Percentiles rank a stretch among this genome's conserved stretches.
These are phyloP conservation scores for Meriones psammophilus DNA, from an alignment of 2,797 vertebrate species.

Conservation along the genomic window DNA sequence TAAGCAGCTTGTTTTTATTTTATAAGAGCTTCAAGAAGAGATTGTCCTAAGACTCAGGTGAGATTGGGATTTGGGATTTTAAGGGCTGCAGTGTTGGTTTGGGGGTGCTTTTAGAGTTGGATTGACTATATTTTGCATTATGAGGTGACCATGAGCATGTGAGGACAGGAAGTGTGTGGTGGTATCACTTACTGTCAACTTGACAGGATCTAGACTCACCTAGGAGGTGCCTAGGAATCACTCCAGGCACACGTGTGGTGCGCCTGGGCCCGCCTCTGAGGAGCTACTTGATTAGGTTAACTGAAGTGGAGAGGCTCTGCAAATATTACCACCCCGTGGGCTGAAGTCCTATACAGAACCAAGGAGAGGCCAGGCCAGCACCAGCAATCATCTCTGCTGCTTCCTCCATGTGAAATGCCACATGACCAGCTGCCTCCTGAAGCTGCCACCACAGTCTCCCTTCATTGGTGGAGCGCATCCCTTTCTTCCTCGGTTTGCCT, in stretches of 20 bases:
- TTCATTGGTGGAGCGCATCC: background rate
- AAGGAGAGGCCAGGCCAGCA: background rate
- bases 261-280: background rate
- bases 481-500: background rate
- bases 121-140: background rate
- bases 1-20: background rate
- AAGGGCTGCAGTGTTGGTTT: background rate
- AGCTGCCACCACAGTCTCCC: background rate
- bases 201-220: background rate
- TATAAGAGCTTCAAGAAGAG: background rate
- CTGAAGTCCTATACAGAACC: background rate
- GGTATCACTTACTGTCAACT: background rate
- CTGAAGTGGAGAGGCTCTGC: background rate
- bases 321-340: too few species aligned
- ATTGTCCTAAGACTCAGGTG: background rate
- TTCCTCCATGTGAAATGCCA: background rate
- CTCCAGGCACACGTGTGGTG: background rate
- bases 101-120: background rate
- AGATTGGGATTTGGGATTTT: background rate
- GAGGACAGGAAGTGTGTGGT: background rate
- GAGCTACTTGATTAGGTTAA: background rate
- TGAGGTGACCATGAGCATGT: background rate
- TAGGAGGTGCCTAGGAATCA: background rate
- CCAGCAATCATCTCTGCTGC: background rate
- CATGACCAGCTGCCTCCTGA: background rate